Conservation (phyloP, 2,113 vertebrate species). For the Anarrhichthys ocellatus region DNA sequence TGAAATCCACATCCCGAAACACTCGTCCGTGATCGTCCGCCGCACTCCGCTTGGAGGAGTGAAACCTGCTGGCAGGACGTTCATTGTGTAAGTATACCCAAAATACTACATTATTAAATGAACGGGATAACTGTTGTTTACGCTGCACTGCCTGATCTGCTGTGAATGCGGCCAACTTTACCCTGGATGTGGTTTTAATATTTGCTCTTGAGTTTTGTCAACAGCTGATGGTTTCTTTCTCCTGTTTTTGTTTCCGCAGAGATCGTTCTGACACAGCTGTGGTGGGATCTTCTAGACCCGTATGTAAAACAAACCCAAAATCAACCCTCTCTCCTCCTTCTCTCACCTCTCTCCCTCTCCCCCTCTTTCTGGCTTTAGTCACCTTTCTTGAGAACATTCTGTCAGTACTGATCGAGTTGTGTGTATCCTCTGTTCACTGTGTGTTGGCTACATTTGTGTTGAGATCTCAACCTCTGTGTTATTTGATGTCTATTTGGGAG, state of each 20-base stretch:
- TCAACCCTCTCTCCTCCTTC: constrained; percentile 72
- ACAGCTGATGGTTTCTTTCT: background rate
- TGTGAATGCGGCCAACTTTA: background rate
- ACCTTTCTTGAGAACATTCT: constrained; percentile 76
- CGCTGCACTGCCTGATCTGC: background rate
- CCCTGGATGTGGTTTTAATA: background rate
- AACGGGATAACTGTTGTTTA: background rate
- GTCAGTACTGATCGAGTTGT: constrained; percentile 68
- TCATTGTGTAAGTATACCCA: constrained; percentile 91
- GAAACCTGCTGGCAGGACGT: constrained; percentile 97
- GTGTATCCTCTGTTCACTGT: constrained; percentile 75
- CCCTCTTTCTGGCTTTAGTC: constrained; percentile 71
- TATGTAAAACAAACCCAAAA: constrained; percentile 93
- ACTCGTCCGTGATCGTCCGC: constrained; percentile 97
- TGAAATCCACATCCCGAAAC: constrained; percentile 95
- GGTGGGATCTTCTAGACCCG: constrained; percentile 99
- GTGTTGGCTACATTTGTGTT: constrained; percentile 76
- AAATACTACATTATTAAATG: background rate
- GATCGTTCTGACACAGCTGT: constrained; percentile 95
- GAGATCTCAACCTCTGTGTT: constrained; percentile 68
- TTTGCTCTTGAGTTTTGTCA: background rate
- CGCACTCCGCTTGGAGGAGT: constrained; percentile 98
- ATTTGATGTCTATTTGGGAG: constrained; percentile 64
- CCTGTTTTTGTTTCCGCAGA: constrained; percentile 80
- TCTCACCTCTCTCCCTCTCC: constrained; percentile 64